phyloP scores from a whole-genome alignment of 2,113 vertebrate genomes.

The Copsychus sechellarum region DNA sequence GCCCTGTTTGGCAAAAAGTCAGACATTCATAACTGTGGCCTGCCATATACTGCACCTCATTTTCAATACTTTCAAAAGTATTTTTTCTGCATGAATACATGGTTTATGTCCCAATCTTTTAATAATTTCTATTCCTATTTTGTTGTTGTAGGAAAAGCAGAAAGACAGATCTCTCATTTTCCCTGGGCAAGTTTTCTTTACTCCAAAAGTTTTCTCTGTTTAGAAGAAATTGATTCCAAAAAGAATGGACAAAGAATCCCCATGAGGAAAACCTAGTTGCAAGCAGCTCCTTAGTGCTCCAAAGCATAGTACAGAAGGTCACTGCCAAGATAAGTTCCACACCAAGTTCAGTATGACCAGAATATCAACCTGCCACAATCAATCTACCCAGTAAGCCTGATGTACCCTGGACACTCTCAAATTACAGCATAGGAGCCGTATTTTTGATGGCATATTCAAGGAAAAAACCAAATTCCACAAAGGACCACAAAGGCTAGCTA shows the following conservation, averaged over 20 bases:
- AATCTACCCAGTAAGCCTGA: background rate
- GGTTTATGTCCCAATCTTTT: background rate
- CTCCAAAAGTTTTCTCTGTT: background rate
- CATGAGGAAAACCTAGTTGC: background rate
- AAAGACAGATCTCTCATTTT: background rate
- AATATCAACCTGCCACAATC: background rate
- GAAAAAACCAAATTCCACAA: background rate
- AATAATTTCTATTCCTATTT: background rate
- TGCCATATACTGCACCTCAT: background rate
- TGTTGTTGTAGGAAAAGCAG: background rate
- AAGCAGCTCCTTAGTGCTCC: background rate
- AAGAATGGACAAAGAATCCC: background rate
- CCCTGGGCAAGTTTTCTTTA: background rate
- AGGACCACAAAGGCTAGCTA: background rate
- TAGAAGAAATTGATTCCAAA: background rate
- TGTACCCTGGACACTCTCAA: fast-evolving
- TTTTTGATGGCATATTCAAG: background rate
- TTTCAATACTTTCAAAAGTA: background rate
- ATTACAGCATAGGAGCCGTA: fast-evolving
- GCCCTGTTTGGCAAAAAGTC: background rate
- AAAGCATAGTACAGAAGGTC: background rate
- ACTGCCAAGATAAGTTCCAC: background rate
- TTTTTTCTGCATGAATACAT: background rate
- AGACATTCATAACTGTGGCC: background rate
- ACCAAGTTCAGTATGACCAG: background rate